Base-by-base conservation (phyloP, 2,113 vertebrate species). In the Trematocara unimaculatum region DNA sequence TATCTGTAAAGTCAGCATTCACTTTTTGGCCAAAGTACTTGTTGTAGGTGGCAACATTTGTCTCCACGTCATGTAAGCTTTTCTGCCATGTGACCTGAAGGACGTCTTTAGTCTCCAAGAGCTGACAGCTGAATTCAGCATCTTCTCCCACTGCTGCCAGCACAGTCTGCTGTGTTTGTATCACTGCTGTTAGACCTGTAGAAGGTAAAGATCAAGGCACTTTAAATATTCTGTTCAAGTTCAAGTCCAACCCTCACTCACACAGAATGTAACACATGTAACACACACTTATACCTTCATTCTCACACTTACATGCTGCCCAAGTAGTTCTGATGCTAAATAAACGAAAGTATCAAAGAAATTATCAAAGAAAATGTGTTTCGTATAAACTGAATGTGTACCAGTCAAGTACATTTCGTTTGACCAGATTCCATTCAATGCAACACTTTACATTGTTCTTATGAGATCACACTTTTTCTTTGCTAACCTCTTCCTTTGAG, bases 11-110 rank as follows among this genome's bases (percentile, higher is more conserved):
- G 45, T 1, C 47, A 18, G 0, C 0, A 47, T 17, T 17, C 45
- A 47, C 45, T 14, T 0, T 83, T 2, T 51, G 1, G 1, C 84
- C 84, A 15, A 17, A 74, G 1, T 1, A 0, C 3, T 35, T 7
- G 23, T 0, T 49, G 15, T 49, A 49, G 0, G 7, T 0, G 7
- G 47, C 47, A 8, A 49, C 47, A 49, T 49, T 4, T 87, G 15
- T 17, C 15, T 5, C 12, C 2, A n/a, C 9, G 1, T 11, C 9
- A 4, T 18, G 15, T 8, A 4, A 40, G 11, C 51, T 1, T 14
- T 92, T 94, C 84, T 91, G 85, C 94, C 94, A 94, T 1, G 89
- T 93, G 45, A 95, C 88, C 5, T 91, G 89, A 6, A 51, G 1
- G 5, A 93, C 87, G 2, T 89, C 40, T 47, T 67, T 84, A 51